Evolutionary conservation across 2,113 vertebrate genomes (phyloP).

Genomic region (Pitta sordida): DNA sequence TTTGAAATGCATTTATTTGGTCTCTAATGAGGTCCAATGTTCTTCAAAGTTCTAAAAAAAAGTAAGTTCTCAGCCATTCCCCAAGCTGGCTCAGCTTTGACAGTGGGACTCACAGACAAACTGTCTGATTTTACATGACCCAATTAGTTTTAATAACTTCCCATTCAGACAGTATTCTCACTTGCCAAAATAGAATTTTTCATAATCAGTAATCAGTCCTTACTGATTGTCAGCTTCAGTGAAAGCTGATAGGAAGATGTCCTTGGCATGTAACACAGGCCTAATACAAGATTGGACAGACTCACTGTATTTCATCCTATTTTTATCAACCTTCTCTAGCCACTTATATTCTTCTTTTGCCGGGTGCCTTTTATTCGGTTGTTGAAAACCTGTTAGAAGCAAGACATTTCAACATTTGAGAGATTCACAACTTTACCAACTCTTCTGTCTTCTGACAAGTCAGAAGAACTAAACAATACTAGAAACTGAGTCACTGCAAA

Average conservation of each 20-base stretch:
- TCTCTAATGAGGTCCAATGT: background rate
- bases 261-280: background rate
- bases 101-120: background rate
- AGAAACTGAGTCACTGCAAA: background rate
- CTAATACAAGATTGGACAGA: background rate
- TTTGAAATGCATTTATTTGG: background rate
- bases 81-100: background rate
- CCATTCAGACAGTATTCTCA: background rate
- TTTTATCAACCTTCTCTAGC: background rate
- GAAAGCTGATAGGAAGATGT: background rate
- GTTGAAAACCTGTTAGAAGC: background rate
- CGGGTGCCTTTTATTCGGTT: background rate
- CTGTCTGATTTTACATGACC: background rate
- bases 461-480: background rate
- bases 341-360: background rate
- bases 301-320: background rate
- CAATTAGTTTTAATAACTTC: slow-evolving; percentile 13
- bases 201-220: slow-evolving; percentile 10
- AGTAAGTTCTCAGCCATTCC: background rate
- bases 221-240: background rate
- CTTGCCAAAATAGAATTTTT: slow-evolving; percentile 37
- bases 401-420: background rate
- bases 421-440: background rate
- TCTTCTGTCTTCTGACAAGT: background rate
- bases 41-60: background rate